A percentile compares a stretch with the other conserved stretches of the same genome.
Evolutionary conservation across 1,140 invertebrate genomes (phyloP).

Genomic region (Cotesia glomerata): DNA sequence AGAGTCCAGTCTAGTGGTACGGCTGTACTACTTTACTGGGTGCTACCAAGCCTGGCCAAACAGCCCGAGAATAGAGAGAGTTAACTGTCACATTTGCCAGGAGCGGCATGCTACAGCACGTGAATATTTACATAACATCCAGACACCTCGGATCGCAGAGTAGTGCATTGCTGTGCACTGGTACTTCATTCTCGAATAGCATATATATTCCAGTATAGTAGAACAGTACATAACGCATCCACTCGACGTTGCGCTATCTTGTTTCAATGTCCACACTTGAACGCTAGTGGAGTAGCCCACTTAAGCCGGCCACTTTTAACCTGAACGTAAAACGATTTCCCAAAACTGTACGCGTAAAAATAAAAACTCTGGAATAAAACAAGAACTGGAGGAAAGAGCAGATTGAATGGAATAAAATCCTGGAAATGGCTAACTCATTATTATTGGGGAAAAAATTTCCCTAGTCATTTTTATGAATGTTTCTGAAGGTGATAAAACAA

Average conservation of each 20-base stretch:
- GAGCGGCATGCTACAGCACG: not conserved
- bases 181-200: not conserved
- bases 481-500: no score
- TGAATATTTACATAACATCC: constrained; percentile 3
- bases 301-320: not conserved
- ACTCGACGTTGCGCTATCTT: not conserved
- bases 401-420: no score
- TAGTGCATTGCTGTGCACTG: not conserved
- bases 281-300: no score
- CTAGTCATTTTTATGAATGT: no score
- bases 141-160: not conserved
- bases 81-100: not conserved
- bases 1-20: no score
- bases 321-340: not conserved
- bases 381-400: no score
- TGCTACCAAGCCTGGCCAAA: not conserved
- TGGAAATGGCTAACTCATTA: no score
- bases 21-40: no score
- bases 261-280: not conserved
- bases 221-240: not conserved
- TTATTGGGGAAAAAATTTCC: no score
- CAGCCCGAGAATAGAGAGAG: not conserved
- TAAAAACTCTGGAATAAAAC: no score
- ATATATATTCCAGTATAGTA: no score
- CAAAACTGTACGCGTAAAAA: no score